Evolutionary conservation across 2,888 invertebrate species (phyloP).

Genomic region (Agrypnus murinus): DNA sequence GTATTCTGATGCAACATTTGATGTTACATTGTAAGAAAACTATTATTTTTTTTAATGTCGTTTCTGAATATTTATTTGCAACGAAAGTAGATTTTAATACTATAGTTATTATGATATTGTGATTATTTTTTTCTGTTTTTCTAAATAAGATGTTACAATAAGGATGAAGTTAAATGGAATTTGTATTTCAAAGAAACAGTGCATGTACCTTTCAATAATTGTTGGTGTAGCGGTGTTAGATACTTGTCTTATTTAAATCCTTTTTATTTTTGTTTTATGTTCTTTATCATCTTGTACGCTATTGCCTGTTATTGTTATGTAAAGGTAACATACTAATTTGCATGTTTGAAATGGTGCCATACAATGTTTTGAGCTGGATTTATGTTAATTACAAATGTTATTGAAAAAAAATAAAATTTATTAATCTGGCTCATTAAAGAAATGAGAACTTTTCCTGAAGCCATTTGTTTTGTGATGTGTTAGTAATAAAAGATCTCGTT

Average conservation of each 20-base stretch:
- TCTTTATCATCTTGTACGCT: slow-evolving; percentile 37
- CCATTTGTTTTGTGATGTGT: neutral
- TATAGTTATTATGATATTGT: neutral
- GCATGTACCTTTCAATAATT: slow-evolving; percentile 28
- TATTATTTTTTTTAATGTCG: neutral
- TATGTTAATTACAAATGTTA: too few relatives aligned
- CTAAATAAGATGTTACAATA: neutral
- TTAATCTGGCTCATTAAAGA: too few relatives aligned
- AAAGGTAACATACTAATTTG: slow-evolving; percentile 45
- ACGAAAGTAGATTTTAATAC: neutral
- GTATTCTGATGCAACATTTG: too few relatives aligned
- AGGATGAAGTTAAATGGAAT: neutral
- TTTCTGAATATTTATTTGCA: neutral
- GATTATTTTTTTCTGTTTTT: neutral
- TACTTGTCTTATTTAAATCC: slow-evolving; percentile 16
- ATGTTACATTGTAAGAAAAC: too few relatives aligned
- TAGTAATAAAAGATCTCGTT: neutral
- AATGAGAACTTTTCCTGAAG: slow-evolving; percentile 35
- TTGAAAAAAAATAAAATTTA: too few relatives aligned
- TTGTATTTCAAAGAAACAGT: slow-evolving; percentile 2
- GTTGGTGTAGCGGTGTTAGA: slow-evolving; percentile 32
- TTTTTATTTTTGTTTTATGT: slow-evolving; percentile 10
- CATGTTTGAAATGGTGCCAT: slow-evolving; percentile 45
- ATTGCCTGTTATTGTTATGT: slow-evolving; percentile 38
- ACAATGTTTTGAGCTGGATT: neutral